Conservation (phyloP, 2,888 invertebrate species). For the Phaedon cochleariae region DNA sequence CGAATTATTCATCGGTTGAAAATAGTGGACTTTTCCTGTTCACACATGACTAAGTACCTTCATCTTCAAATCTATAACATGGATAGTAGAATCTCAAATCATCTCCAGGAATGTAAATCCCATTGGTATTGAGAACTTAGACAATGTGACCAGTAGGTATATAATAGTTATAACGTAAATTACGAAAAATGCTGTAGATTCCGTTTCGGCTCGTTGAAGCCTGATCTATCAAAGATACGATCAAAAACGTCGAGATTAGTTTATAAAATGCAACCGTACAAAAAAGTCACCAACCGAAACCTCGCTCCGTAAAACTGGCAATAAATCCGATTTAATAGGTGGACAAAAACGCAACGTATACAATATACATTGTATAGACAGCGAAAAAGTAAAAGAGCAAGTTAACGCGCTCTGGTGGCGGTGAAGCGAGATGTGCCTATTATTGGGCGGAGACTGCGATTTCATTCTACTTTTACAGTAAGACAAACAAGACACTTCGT, state of each 20-base stretch:
- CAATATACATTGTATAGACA: constrained; percentile 42
- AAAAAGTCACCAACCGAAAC: constrained; percentile 39
- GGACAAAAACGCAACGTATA: constrained; percentile 46
- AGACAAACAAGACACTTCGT: constrained; percentile 59
- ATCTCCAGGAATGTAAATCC: too few relatives aligned
- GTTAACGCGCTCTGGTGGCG: constrained; percentile 47
- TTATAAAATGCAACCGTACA: constrained; percentile 1
- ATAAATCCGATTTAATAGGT: constrained; percentile 50
- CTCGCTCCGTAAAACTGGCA: constrained; percentile 44
- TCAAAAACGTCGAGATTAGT: neutral
- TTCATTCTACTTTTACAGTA: constrained; percentile 62
- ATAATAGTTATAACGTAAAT: too few relatives aligned
- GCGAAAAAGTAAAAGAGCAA: constrained; percentile 49
- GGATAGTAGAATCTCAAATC: too few relatives aligned
- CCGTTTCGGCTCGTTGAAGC: neutral
- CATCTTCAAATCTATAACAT: too few relatives aligned
- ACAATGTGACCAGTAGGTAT: too few relatives aligned
- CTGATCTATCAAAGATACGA: neutral
- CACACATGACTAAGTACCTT: too few relatives aligned
- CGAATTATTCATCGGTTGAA: too few relatives aligned
- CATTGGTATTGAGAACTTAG: too few relatives aligned
- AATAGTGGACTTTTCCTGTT: too few relatives aligned
- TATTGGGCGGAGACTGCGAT: constrained; percentile 59
- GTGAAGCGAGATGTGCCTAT: constrained; percentile 60
- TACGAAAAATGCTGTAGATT: too few relatives aligned